These are phyloP conservation scores for Herpailurus yagouaroundi DNA, from an alignment of 2,113 vertebrate species.

Conservation along the genomic window DNA sequence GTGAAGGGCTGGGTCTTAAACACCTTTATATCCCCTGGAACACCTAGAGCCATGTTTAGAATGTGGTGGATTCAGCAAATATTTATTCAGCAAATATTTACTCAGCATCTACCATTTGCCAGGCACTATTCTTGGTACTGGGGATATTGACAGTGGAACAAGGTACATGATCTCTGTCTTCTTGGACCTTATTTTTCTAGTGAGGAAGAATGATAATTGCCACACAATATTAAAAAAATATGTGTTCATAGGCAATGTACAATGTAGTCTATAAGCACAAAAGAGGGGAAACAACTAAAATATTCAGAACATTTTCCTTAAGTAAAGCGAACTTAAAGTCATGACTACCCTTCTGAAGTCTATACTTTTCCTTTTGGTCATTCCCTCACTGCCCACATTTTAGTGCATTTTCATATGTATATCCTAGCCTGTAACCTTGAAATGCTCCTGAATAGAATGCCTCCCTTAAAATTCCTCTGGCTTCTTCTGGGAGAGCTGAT, in stretches of 20 bases:
- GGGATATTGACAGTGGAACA: neutral
- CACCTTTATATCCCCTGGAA: neutral
- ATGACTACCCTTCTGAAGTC: neutral
- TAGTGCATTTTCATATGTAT: neutral
- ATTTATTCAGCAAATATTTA: slow-evolving; percentile 1
- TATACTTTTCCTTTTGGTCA: neutral
- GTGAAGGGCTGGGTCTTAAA: neutral
- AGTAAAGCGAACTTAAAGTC: neutral
- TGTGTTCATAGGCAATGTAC: neutral
- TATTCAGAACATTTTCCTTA: neutral
- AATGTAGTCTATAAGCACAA: neutral
- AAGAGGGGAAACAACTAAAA: neutral
- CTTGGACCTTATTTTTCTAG: neutral
- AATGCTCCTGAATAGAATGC: neutral
- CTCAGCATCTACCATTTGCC: neutral
- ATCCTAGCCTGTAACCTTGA: neutral
- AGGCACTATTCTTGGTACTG: neutral
- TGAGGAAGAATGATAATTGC: neutral
- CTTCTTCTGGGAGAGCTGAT: neutral
- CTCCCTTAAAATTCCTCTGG: neutral
- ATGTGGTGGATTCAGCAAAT: neutral
- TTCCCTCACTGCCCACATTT: neutral
- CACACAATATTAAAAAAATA: neutral
- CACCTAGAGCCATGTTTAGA: neutral
- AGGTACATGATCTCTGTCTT: neutral